Evolutionary conservation across 2,797 vertebrate genomes (phyloP).

Genomic region (Oophaga sylvatica): DNA sequence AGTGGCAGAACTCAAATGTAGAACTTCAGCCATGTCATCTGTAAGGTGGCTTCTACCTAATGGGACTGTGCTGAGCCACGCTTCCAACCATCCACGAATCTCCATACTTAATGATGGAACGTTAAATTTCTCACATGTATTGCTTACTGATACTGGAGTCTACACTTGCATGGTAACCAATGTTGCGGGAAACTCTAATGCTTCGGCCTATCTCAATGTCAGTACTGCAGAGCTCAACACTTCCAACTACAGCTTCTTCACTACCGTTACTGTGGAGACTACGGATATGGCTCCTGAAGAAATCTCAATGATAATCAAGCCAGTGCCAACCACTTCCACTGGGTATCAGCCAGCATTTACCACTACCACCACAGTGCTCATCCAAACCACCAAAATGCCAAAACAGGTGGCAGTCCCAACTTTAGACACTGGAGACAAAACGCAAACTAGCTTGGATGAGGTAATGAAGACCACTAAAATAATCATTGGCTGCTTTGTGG

Average conservation of each 20-base stretch:
- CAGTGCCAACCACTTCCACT: constrained; percentile 87
- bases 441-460: constrained; percentile 91
- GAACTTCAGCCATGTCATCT: constrained; percentile 92
- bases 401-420: constrained; percentile 84
- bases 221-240: constrained; percentile 96
- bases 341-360: constrained; percentile 95
- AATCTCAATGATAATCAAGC: constrained; percentile 87
- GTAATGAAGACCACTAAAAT: constrained; percentile 99
- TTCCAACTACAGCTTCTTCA: constrained; percentile 96
- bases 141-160: constrained; percentile 87
- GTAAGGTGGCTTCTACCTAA: constrained; percentile 94
- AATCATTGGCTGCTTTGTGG: constrained; percentile 98
- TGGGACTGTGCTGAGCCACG: constrained; percentile 91
- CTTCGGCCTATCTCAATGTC: constrained; percentile 95
- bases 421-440: constrained; percentile 79
- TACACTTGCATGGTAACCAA: constrained; percentile 99
- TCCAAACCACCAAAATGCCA: constrained; percentile 89
- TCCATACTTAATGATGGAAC: constrained; percentile 93
- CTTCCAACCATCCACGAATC: constrained; percentile 89
- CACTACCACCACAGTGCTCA: constrained; percentile 92
- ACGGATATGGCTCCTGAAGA: constrained; percentile 88
- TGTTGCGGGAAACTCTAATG: constrained; percentile 95
- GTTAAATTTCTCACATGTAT: constrained; percentile 91
- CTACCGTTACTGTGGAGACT: constrained; percentile 94
- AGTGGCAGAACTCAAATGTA: constrained; percentile 91